Percentiles rank a stretch among this genome's conserved stretches.
Evolutionary conservation across 64 coral and sea anemone species (phyloP).

Genomic region (Montipora sp.): DNA sequence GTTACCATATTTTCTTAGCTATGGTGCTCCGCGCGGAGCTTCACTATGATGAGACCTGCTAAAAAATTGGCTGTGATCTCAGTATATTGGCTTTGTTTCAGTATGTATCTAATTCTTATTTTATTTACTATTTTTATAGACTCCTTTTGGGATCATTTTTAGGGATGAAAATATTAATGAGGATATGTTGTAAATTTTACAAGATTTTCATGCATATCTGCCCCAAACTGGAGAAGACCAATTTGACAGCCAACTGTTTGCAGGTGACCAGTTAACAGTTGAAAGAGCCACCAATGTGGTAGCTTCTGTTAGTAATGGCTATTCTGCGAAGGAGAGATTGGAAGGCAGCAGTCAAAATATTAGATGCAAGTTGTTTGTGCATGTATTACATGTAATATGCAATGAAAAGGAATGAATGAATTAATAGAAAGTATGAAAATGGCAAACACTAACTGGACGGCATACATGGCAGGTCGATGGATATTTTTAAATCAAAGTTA

Average conservation of each 20-base stretch:
- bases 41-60: no score
- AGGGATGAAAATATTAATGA: slow-evolving; percentile 51
- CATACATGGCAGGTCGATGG: no score
- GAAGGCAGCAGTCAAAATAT: slow-evolving; percentile 55
- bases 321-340: slow-evolving; percentile 17
- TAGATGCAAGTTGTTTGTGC: slow-evolving; percentile 15
- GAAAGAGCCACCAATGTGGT: slow-evolving; percentile 24
- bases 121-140: slow-evolving; percentile 12
- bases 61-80: no score
- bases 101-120: no score
- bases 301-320: slow-evolving; percentile 36
- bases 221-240: slow-evolving; percentile 6
- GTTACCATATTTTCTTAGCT: no score
- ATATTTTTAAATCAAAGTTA: no score
- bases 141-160: not conserved
- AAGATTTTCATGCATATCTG: slow-evolving; percentile 52
- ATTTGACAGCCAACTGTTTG: slow-evolving; percentile 40
- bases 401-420: no score
- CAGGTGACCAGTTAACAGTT: slow-evolving; percentile 18
- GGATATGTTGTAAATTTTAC: slow-evolving; percentile 12
- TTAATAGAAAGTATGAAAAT: no score
- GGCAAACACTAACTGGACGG: no score
- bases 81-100: no score
- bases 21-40: no score
- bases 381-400: no score